Percentiles rank a stretch among this genome's conserved stretches.
Evolutionary conservation across 2,888 invertebrate species (phyloP).

Genomic region (Eulithis testata): DNA sequence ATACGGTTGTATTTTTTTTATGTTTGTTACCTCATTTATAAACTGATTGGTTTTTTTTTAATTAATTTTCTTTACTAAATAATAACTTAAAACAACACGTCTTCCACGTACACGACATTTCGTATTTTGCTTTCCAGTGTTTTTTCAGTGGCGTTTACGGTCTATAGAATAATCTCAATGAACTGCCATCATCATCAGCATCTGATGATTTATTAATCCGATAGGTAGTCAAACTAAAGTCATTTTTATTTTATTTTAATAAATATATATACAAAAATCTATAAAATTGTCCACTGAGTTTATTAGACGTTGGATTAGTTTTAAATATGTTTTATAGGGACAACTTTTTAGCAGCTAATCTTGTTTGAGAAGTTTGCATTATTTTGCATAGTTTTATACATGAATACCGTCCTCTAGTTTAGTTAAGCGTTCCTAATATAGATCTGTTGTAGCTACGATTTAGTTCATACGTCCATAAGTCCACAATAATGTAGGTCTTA

Average conservation of each 20-base stretch:
- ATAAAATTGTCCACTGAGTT: not conserved
- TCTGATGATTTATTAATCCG: not conserved
- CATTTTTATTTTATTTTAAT: too few relatives aligned
- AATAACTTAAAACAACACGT: too few relatives aligned
- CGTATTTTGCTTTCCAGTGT: too few relatives aligned
- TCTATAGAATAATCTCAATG: too few relatives aligned
- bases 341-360: not conserved
- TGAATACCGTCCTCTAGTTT: constrained; percentile 18
- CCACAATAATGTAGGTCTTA: not conserved
- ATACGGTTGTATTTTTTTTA: too few relatives aligned
- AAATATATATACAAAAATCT: too few relatives aligned
- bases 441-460: constrained; percentile 18
- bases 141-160: too few relatives aligned
- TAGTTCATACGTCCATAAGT: not conserved
- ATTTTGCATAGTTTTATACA: constrained; percentile 3
- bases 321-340: constrained; percentile 1
- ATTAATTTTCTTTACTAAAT: too few relatives aligned
- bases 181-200: too few relatives aligned
- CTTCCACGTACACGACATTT: too few relatives aligned
- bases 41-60: too few relatives aligned
- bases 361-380: not conserved
- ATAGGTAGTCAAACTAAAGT: not conserved
- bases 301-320: not conserved
- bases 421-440: constrained; percentile 20
- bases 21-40: too few relatives aligned